Base-by-base conservation (phyloP, 2,888 invertebrate species). In the Apantesis nais region DNA sequence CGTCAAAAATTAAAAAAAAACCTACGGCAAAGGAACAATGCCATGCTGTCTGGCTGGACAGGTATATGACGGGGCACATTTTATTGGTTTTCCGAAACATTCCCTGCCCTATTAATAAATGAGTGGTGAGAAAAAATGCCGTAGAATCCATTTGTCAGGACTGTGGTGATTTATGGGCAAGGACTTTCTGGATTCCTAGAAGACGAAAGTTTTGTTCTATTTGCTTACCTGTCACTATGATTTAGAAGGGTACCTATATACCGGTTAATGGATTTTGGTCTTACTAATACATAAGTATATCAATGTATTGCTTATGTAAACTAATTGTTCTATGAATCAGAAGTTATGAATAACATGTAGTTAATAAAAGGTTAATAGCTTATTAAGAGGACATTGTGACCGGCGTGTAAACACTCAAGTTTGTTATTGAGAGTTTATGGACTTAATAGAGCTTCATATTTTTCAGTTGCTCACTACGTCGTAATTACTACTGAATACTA, bases 71-170 rank as follows among this genome's bases (percentile, higher is more conserved):
- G 90, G 91, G 93, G 94, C 95, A 90, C 92, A 94, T 95, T 94
- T 95, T 95, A 95, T 95, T 93, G 93, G 95, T 94, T 94, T 95
- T 93, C 93, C 93, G 93, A 93, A 95, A 93, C 93, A 94, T 94
- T 93, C 94, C 87, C 90, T 90, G 92, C 87, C 91, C 93, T 94
- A 94, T 95, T 95, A 94, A 94, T 94, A 95, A 95, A 94, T 95
- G 94, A 95, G 94, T 90, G 89, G 90, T 88, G 88, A 88, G 87
- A 91, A 94, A 94, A 94, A 94, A 90, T 11, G 86, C 90, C 90
- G 91, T 93, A 91, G 94, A 93, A 94, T 94, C 93, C 94, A 95
- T 95, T 95, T 95, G 95, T 95, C 94, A 95, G 89, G 92, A 92
- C 88, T 81, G 84, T 80, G 78, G 93, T 94, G 94, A 95, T 94